Percentiles rank a stretch among this genome's conserved stretches.
Evolutionary conservation across 2,113 vertebrate genomes (phyloP).

Genomic region (Gracilinanus agilis): DNA sequence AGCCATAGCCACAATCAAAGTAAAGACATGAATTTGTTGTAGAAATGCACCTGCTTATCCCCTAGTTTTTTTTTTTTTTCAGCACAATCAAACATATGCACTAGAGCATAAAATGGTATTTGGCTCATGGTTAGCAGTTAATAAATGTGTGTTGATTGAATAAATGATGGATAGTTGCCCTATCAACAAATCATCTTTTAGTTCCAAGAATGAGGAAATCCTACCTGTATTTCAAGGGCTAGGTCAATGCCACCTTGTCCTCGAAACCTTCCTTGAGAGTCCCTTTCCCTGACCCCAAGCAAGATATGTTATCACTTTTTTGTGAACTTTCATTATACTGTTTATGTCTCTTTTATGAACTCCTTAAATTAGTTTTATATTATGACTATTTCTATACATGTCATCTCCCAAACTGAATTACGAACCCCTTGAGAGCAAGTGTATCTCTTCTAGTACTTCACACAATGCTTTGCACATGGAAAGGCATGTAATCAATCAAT

Average conservation of each 20-base stretch:
- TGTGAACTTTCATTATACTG: background rate
- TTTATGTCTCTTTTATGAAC: background rate
- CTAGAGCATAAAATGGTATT: no score
- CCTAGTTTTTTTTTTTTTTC: background rate
- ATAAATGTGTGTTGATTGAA: background rate
- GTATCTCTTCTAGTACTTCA: background rate
- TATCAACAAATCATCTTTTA: background rate
- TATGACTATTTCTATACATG: background rate
- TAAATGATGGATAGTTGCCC: background rate
- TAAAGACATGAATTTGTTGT: background rate
- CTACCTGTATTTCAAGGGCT: background rate
- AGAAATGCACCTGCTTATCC: background rate
- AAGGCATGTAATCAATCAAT: no score
- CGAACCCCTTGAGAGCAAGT: no score
- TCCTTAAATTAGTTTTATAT: background rate
- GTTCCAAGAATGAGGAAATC: background rate
- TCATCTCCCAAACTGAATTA: background rate
- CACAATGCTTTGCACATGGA: no score
- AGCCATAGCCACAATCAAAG: background rate
- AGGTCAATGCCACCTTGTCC: background rate
- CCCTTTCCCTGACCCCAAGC: background rate
- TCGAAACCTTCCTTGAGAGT: background rate
- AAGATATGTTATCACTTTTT: background rate
- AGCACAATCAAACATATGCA: background rate
- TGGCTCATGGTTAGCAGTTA: background rate